Base-by-base conservation (phyloP, 2,888 invertebrate genomes). In the Mycalesis mineus region DNA sequence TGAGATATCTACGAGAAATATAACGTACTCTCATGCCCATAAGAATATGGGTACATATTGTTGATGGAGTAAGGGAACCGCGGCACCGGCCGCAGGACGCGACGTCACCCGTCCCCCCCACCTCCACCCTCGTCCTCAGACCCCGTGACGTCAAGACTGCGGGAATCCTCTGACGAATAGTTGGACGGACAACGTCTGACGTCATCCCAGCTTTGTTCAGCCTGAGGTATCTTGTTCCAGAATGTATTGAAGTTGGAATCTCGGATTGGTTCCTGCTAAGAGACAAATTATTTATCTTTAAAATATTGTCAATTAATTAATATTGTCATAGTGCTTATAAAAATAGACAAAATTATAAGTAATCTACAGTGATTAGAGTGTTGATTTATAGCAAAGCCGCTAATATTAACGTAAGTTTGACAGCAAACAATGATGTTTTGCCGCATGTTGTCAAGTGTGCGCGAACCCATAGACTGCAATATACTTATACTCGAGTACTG, bases 31-130 rank as follows among this genome's bases (percentile, higher is more conserved):
- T 88, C 86, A 29, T 78, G 80, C 11, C 73, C 75, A 55, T 88
- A 88, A 29, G 76, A 62, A 63, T 87, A 87, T 0, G 75, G 71
- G 60, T 84, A 84, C 1, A 84, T 54, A 2, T 73, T 64, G 50
- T 73, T 74, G 44, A 84, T 68, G 29, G 78, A 75, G 41, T 80
- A 64, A 8, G 90, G 90, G 62, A 90, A 86, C 61, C 90, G 88
- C 80, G 90, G 90, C 83, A 90, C 90, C 0, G 90, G 90, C 80
- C 90, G 90, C 88, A 90, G 72, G 55, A 90, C 78, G 50, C 80
- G 82, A 65, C 85, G 88, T 88, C 88, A 88, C 80, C 84, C 88
- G 36, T 79, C 84, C 52, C 66, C 77, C 1, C 62, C 66, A 0
- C 78, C 83, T 0, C 82, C 84, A 0, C 87, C 88, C 61, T 90